Evolutionary conservation across 37 sponge, comb jelly and placozoan species (phyloP), one percentile per base, ranked within the genome.

Genomic region (Cladorhizidae sp.): DNA sequence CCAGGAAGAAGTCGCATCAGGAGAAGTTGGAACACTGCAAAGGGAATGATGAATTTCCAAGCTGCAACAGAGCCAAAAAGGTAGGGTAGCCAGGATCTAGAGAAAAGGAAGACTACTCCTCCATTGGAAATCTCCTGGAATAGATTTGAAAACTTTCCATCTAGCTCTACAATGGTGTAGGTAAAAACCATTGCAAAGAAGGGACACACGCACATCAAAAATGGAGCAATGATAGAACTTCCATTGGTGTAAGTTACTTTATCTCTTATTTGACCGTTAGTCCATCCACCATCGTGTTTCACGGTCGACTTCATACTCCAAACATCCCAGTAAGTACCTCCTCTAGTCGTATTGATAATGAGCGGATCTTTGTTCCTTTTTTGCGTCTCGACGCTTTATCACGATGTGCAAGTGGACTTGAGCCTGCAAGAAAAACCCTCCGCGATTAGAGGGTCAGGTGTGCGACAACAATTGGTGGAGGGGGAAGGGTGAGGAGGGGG

Each of bases 1-100:
- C 90, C 90, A 32, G 90, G 90, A 0, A 89, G 41, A 8, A 89
- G 1, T 43, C 70, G 62, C 90, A 91, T 91, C 36, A 93, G 77
- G n/a, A 81, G 1, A 9, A 93, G 79, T 58, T 88, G 74, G 43
- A 93, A 85, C 1, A 57, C 70, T 41, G 83, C 68, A 43, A 68
- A 88, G 21, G 73, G 65, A 22, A 56, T 29, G 43, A 93, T 81
- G 18, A 85, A 29, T 18, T 72, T 72, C 86, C 85, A 88, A 25
- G 86, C 86, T 57, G 11, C 50, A 8, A 26, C 14, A 3, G 85
- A 78, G 33, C 93, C 93, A 12, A 93, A 70, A 18, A 85, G 26
- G 51, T 81, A 76, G 5, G 81, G 73, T 9, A 36, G 6, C 65
- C 67, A 67, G 20, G 70, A 39, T 0, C 70, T 65, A 15, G 59